Conservation (phyloP, 2,888 invertebrate species). For the Dorcus parallelipipedus region DNA sequence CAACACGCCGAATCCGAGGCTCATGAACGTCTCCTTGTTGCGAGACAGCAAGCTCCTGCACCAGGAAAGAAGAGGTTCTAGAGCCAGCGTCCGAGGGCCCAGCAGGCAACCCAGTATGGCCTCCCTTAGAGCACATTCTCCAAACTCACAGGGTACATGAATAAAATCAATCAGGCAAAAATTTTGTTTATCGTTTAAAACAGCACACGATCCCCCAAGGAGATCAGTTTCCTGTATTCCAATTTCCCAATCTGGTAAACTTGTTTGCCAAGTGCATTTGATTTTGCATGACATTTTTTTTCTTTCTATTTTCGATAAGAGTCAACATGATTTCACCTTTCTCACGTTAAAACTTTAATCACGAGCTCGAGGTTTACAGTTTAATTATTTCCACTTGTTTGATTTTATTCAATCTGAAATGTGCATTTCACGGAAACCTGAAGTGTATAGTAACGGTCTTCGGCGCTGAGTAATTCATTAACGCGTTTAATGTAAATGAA, state of each 20-base stretch:
- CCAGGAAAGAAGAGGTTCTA: slow-evolving; percentile 75
- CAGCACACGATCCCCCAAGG: too few species aligned
- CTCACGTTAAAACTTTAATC: too few species aligned
- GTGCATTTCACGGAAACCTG: too few species aligned
- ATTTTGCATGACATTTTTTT: background rate
- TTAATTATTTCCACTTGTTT: too few species aligned
- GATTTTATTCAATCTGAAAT: too few species aligned
- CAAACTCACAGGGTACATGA: slow-evolving; percentile 62
- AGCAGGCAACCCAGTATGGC: slow-evolving; percentile 84
- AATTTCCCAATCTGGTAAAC: background rate
- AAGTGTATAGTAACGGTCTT: too few species aligned
- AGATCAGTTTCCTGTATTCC: too few species aligned
- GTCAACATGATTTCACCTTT: too few species aligned
- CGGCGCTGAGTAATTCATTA: too few species aligned
- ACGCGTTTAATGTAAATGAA: too few species aligned
- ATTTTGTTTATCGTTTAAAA: background rate
- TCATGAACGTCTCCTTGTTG: slow-evolving; percentile 87
- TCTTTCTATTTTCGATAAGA: background rate
- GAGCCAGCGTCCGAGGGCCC: slow-evolving; percentile 74
- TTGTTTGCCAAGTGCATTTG: background rate
- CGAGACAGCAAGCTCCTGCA: slow-evolving; percentile 78
- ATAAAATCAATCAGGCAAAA: too few species aligned
- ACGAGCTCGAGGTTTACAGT: too few species aligned
- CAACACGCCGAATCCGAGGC: slow-evolving; percentile 88
- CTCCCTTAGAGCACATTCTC: slow-evolving; percentile 78